Base-by-base conservation (phyloP, 1,140 invertebrate species). In the Aphidius gifuensis region DNA sequence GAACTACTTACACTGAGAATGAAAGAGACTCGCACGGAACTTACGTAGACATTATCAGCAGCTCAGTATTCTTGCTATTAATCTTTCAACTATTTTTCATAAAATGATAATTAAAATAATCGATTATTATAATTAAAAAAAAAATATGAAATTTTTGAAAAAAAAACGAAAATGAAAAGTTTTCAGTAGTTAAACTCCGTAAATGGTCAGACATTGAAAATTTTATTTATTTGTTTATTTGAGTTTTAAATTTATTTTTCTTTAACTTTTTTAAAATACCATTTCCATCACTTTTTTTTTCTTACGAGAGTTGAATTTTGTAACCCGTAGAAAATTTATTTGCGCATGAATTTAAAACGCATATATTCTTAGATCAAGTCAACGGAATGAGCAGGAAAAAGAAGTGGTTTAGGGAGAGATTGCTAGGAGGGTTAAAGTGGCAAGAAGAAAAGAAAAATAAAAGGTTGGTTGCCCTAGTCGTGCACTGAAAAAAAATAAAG, bases 1-100 rank as follows among this genome's bases (percentile, higher is more conserved):
- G 75, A 78, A 77, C 76, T 75, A 78, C 74, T 78, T 77, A 78
- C 69, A 74, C 73, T 74, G 23, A 16, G 16, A 16, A 16, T 16
- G 16, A 16, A 16, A 16, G 16, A 16, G 16, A 16, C 16, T 16
- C 16, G 16, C 16, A n/a, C 16, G 16, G 16, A 16, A 16, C 16
- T 16, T 16, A 16, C 16, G 16, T 16, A 16, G 16, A 16, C 16
- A 16, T 16, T 16, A 16, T 16, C 16, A 16, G 16, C 16, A 16
- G 16, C 16, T 16, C 16, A 16, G 16, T 16, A 16, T 16, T 16
- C 16, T 16, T 16, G 16, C 16, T 16, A 16, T 16, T 16, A 16
- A 16, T 16, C 16, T 16, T 16, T 16, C 0, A 16, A 16, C 16
- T 16, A 16, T 16, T 16, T 16, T 16, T 16, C 16, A 16, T 16